Evolutionary conservation across 2,113 vertebrate genomes (phyloP), one percentile per base, ranked within the genome.

Genomic region (Corythaixoides concolor): DNA sequence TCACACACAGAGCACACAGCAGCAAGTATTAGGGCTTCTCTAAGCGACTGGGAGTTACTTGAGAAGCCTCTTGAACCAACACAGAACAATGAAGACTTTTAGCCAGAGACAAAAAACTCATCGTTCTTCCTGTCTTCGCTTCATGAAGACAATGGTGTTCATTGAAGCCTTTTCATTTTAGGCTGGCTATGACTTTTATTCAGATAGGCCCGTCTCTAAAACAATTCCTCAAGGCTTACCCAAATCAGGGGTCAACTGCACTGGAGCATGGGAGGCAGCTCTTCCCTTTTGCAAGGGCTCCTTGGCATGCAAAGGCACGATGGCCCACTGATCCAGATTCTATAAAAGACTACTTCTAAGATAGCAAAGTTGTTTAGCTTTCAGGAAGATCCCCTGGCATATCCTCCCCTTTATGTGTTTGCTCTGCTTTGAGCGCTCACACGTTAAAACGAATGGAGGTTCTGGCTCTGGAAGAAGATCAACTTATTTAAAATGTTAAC

Each of bases 31-130:
- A 58, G 43, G 49, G 30, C n/a, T 93, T 85, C 67, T 83, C 15
- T 49, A 74, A 90, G 12, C 52, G 53, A 94, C 20, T 45, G 28
- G n/a, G 52, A 89, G 17, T 72, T 72, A 53, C 58, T 72, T 73
- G 53, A 88, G 64, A 83, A 90, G 24, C 3, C n/a, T 85, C 88
- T 73, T 43, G 63, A 93, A 91, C n/a, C 3, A 21, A 77, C 41
- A 86, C 43, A 63, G 83, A 88, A 93, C 81, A 96, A 85, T 37
- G 35, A 79, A 80, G 70, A 93, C 26, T 52, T 74, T 90, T 78
- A 93, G 15, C 37, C 59, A 90, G 32, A 76, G 84, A 83, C 50
- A 91, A 93, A 93, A 94, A 49, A 4, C 28, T 74, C 37, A 79
- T 96, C 2, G 0, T 64, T 96, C 85, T 90, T 91, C 55, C 70